Conservation (phyloP, 1,140 invertebrate genomes). For the Acyrthosiphon pisum region DNA sequence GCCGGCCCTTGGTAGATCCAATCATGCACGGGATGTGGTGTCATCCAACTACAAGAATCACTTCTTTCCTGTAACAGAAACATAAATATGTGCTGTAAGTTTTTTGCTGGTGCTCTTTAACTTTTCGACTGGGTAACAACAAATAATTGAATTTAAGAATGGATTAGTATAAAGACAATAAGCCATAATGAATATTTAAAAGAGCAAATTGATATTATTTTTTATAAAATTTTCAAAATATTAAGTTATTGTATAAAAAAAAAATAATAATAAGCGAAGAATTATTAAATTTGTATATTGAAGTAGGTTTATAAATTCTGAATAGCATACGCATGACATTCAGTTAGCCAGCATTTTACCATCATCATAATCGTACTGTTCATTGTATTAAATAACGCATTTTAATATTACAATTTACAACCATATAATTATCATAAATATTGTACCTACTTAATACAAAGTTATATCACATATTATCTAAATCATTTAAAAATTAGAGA, state of each 20-base stretch:
- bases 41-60: conserved; percentile 73
- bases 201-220: too few species aligned
- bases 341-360: too few species aligned
- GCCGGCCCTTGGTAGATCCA: conserved; percentile 83
- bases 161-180: too few species aligned
- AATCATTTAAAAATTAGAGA: too few species aligned
- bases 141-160: too few species aligned
- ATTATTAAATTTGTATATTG: background rate
- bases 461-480: too few species aligned
- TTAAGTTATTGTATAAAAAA: background rate
- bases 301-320: too few species aligned
- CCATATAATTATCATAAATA: too few species aligned
- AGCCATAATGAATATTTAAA: too few species aligned
- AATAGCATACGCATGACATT: too few species aligned
- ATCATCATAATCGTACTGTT: background rate
- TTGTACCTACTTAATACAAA: too few species aligned
- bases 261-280: background rate
- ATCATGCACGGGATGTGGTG: conserved; percentile 73
- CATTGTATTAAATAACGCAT: background rate
- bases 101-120: background rate
- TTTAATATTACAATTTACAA: too few species aligned
- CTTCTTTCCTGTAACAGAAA: background rate
- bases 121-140: background rate
- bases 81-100: background rate
- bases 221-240: background rate